Evolutionary conservation across 2,888 invertebrate genomes (phyloP).

Genomic region (Halocaridina rubra): DNA sequence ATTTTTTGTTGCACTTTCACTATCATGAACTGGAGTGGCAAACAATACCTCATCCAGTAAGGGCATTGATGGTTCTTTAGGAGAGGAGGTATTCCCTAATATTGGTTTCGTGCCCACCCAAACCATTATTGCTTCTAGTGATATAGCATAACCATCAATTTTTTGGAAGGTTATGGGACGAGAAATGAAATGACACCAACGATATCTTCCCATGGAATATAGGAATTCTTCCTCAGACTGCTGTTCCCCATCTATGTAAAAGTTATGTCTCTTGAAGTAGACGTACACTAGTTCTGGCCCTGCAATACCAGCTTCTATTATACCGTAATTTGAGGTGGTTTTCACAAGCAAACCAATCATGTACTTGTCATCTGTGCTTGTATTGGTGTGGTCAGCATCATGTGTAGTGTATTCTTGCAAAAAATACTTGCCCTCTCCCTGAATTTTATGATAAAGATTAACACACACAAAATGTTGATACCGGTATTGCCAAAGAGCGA

Average conservation of each 20-base stretch:
- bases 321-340: slow-evolving; percentile 5
- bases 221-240: not conserved
- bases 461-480: slow-evolving; percentile 9
- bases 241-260: slow-evolving; percentile 29
- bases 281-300: not conserved
- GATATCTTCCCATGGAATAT: not conserved
- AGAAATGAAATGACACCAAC: slow-evolving; percentile 5
- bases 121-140: slow-evolving; percentile 26
- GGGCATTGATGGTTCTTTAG: not conserved
- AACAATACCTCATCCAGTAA: not conserved
- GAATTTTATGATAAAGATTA: not conserved
- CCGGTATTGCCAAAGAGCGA: slow-evolving; percentile 29
- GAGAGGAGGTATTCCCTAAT: not conserved
- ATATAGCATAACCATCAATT: not conserved
- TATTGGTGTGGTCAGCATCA: too few species aligned
- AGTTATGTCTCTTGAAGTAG: not conserved
- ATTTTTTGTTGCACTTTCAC: not conserved
- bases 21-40: not conserved
- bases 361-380: slow-evolving; percentile 7
- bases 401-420: too few species aligned
- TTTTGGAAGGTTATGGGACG: not conserved
- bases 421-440: not conserved
- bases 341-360: slow-evolving; percentile 27
- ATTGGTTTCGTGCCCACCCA: slow-evolving; percentile 41
- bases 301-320: not conserved